Evolutionary conservation across 92 coral and sea anemone genomes (phyloP).

Genomic region (Palythoa grandis): DNA sequence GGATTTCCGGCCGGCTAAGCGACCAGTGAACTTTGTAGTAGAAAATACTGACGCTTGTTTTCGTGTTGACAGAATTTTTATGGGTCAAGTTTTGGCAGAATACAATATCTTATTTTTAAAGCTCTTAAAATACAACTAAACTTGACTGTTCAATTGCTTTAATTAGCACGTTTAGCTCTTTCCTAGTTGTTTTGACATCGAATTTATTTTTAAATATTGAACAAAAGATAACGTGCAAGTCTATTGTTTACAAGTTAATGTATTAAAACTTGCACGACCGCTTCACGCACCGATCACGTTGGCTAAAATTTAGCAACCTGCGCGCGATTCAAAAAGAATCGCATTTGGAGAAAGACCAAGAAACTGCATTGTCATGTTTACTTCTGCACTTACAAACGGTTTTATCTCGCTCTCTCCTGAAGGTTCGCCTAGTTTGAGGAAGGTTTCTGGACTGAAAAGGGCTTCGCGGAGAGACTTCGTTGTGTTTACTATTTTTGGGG

Average conservation of each 20-base stretch:
- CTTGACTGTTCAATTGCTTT: too few relatives aligned
- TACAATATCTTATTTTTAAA: too few relatives aligned
- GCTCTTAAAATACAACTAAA: too few relatives aligned
- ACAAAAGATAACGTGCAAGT: background rate
- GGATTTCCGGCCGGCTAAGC: too few relatives aligned
- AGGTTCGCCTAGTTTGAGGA: constrained; percentile 32
- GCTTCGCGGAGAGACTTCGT: constrained; percentile 34
- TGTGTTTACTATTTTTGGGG: constrained; percentile 75
- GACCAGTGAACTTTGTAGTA: too few relatives aligned
- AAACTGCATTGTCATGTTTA: background rate
- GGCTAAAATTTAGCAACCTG: constrained; percentile 1
- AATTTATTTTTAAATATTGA: too few relatives aligned
- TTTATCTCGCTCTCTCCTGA: constrained; percentile 22
- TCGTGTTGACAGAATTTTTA: too few relatives aligned
- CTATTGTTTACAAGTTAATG: background rate
- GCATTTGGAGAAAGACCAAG: background rate
- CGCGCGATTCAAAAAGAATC: background rate
- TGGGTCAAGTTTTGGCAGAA: too few relatives aligned
- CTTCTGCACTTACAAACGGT: constrained; percentile 24
- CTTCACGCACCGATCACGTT: constrained; percentile 30
- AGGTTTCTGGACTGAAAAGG: constrained; percentile 23
- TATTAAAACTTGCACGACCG: constrained; percentile 8
- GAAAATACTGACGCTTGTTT: too few relatives aligned
- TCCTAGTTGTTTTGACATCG: too few relatives aligned
- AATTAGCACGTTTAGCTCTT: too few relatives aligned